These are phyloP conservation scores for Thymallus thymallus DNA, from an alignment of 2,113 vertebrate genomes.

Conservation along the genomic window DNA sequence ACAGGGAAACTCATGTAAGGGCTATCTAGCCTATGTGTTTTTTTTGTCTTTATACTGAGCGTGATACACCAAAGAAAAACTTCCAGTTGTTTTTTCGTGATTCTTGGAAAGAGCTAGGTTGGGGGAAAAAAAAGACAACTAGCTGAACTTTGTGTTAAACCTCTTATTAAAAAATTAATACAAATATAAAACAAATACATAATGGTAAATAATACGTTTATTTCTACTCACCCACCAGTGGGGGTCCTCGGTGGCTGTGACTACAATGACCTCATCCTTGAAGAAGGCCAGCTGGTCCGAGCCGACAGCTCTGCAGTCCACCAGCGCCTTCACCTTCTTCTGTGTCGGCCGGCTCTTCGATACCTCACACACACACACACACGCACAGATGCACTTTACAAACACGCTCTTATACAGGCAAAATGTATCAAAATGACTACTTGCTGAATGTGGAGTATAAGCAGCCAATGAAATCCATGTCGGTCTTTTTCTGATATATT, in stretches of 20 bases:
- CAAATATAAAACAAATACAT: neutral
- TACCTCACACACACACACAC: conserved; percentile 46
- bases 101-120: too few relatives aligned
- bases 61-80: too few relatives aligned
- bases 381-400: too few relatives aligned
- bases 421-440: too few relatives aligned
- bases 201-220: conserved; percentile 1
- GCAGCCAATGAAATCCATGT: too few relatives aligned
- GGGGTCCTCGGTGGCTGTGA: conserved; percentile 78
- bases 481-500: too few relatives aligned
- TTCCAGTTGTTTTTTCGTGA: too few relatives aligned
- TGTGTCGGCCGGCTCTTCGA: conserved; percentile 71
- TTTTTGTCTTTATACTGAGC: too few relatives aligned
- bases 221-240: conserved; percentile 81
- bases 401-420: neutral
- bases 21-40: neutral
- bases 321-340: conserved; percentile 76
- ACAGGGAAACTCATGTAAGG: neutral
- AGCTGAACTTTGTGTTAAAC: too few relatives aligned
- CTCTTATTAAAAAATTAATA: neutral
- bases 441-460: too few relatives aligned
- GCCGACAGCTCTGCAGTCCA: conserved; percentile 74
- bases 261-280: conserved; percentile 85
- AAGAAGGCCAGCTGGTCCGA: conserved; percentile 77
- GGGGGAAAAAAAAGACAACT: too few relatives aligned